Percentiles rank a stretch among this genome's conserved stretches.
Evolutionary conservation across 2,888 invertebrate genomes (phyloP).

Genomic region (Pristionchus japonicus): DNA sequence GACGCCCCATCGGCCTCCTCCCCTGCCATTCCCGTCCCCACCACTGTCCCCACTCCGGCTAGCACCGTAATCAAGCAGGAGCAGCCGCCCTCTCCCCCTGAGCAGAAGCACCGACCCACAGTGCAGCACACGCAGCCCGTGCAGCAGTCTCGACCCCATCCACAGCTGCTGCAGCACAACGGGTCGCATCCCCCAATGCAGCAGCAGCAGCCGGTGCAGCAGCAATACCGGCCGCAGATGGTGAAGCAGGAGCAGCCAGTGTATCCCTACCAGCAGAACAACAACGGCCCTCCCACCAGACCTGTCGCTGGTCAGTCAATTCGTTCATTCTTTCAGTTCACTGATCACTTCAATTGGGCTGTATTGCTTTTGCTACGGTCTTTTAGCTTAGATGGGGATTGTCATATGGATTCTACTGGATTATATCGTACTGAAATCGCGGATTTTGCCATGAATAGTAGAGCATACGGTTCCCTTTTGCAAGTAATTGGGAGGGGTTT

Average conservation of each 20-base stretch:
- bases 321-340: not conserved
- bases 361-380: too few relatives aligned
- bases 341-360: not conserved
- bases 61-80: conserved; percentile 14
- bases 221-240: conserved; percentile 4
- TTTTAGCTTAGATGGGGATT: not conserved
- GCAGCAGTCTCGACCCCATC: conserved; percentile 42
- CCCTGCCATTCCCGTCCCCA: not conserved
- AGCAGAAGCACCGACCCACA: conserved; percentile 13
- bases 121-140: conserved; percentile 44
- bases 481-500: too few relatives aligned
- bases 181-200: conserved; percentile 18
- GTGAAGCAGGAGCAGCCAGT: not conserved
- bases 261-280: not conserved
- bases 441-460: too few relatives aligned
- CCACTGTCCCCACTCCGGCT: not conserved
- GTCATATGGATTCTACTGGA: not conserved
- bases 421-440: not conserved
- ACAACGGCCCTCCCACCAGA: not conserved
- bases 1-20: not conserved
- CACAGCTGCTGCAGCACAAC: not conserved
- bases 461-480: too few relatives aligned
- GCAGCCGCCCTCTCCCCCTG: not conserved
- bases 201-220: conserved; percentile 8
- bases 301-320: not conserved